Conservation (phyloP, 1,140 invertebrate genomes). For the Carposina sasakii region DNA sequence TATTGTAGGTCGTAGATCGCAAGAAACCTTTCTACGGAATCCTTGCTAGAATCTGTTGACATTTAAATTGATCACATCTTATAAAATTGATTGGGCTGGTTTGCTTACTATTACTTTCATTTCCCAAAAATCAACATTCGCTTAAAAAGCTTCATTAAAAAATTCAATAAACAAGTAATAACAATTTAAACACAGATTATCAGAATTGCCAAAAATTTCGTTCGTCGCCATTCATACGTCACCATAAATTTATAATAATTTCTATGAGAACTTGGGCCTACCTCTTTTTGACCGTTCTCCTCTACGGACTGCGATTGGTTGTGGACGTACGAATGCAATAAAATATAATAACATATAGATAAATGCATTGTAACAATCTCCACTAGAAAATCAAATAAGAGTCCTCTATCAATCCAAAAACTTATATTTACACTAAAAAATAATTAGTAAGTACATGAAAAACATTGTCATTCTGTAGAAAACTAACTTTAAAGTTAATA, state of each 20-base stretch:
- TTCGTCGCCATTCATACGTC: conserved; percentile 36
- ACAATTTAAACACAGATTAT: too few relatives aligned
- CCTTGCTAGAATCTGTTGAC: conserved; percentile 54
- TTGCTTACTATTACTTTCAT: too few relatives aligned
- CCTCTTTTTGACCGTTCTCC: conserved; percentile 69
- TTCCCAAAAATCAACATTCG: too few relatives aligned
- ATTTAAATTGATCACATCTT: too few relatives aligned
- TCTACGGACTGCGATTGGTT: conserved; percentile 72
- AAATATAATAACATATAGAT: conserved; percentile 71
- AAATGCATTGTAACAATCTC: conserved; percentile 67
- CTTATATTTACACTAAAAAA: conserved; percentile 54
- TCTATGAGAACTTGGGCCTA: conserved; percentile 58
- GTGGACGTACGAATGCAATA: conserved; percentile 71
- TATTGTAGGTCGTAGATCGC: conserved; percentile 41
- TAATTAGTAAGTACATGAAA: conserved; percentile 51
- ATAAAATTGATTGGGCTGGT: too few relatives aligned
- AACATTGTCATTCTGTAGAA: conserved; percentile 58
- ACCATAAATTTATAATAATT: too few relatives aligned
- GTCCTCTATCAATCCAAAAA: conserved; percentile 50
- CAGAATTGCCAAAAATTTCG: too few relatives aligned
- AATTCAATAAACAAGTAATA: too few relatives aligned
- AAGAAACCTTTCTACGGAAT: conserved; percentile 44
- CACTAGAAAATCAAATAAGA: conserved; percentile 60
- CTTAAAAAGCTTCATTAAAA: too few relatives aligned
- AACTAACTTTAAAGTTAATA: conserved; percentile 52